Evolutionary conservation across 2,888 invertebrate genomes (phyloP), one percentile per base, ranked within the genome.

Genomic region (Coleophora deauratella): DNA sequence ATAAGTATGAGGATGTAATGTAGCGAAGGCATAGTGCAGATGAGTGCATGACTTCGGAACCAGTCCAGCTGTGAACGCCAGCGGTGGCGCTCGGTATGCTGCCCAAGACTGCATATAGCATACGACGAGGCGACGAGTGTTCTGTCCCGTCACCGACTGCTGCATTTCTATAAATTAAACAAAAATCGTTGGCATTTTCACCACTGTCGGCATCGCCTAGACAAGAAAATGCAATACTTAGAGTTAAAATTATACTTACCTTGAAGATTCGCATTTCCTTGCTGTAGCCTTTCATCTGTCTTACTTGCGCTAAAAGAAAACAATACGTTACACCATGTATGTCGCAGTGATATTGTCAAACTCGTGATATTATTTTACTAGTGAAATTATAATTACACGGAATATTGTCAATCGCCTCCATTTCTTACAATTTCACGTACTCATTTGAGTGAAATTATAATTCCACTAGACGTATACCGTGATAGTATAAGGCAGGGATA

Each of bases 21-120:
- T 88, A 6, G 93, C 92, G 51, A 90, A 91, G 1, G 90, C 89
- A 59, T 93, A 94, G 46, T 93, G 88, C 1, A 93, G 74, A 60
- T 94, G 93, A 2, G 92, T 91, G 71, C 94, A 94, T 48, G 88
- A 87, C 2, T 87, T 86, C 12, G 93, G 91, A 35, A 92, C 71
- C 39, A 91, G 87, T 14, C 88, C 86, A 0, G 91, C 87, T 0
- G 87, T 87, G 59, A 93, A 90, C 0, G 89, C 86, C 41, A 91
- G 81, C 0, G 92, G 92, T 27, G 91, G 90, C 34, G 87, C 86
- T 37, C 93, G 82, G 65, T 92, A 91, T 2, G 88, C 88, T 2
- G 92, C 88, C 77, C 87, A 88, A 0, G 91, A 90, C 59, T 92
- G 88, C 47, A 92, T 72, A 62, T 92, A 92, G 61, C 93, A 93